A percentile compares a stretch with the other conserved stretches of the same genome.
phyloP scores from a whole-genome alignment of 1,140 invertebrate species.

The Watersipora subatra region DNA sequence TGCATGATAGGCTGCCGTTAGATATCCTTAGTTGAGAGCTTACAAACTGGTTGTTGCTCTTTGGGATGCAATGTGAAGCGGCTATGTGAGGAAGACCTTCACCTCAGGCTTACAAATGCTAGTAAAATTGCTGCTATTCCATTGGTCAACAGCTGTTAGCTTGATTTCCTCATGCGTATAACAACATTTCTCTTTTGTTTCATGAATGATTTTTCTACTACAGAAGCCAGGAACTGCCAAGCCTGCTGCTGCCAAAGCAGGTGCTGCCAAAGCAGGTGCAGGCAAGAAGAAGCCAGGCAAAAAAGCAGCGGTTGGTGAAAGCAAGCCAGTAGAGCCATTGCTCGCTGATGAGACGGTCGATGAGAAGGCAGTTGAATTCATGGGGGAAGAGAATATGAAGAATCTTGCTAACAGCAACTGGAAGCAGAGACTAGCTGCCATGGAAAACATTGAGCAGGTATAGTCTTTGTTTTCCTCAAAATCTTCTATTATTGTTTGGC shows the following conservation, averaged over 20 bases:
- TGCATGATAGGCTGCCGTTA: too few relatives aligned
- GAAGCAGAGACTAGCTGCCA: slow-evolving; percentile 66
- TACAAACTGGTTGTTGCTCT: too few relatives aligned
- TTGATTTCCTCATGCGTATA: too few relatives aligned
- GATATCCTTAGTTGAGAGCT: too few relatives aligned
- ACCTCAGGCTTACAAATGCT: too few relatives aligned
- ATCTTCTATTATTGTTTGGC: slow-evolving; percentile 6
- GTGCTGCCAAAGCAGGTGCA: slow-evolving; percentile 9
- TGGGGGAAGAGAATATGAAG: slow-evolving; percentile 50
- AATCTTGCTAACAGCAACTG: slow-evolving; percentile 65
- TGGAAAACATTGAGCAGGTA: slow-evolving; percentile 55
- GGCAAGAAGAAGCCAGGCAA: slow-evolving; percentile 1
- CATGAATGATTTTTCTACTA: too few relatives aligned
- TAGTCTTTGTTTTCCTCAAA: slow-evolving; percentile 9
- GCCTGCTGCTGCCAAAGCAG: slow-evolving; percentile 10
- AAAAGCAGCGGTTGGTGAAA: slow-evolving; percentile 5
- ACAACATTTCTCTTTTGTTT: too few relatives aligned
- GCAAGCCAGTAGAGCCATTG: not conserved
- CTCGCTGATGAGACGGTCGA: slow-evolving; percentile 53
- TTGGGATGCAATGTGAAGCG: too few relatives aligned
- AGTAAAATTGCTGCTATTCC: too few relatives aligned
- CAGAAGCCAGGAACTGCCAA: too few relatives aligned
- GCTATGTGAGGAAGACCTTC: too few relatives aligned
- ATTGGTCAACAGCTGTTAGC: too few relatives aligned
- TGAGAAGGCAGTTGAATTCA: slow-evolving; percentile 50